Evolutionary conservation across 2,888 invertebrate species (phyloP).

Genomic region (Fragum fragum): DNA sequence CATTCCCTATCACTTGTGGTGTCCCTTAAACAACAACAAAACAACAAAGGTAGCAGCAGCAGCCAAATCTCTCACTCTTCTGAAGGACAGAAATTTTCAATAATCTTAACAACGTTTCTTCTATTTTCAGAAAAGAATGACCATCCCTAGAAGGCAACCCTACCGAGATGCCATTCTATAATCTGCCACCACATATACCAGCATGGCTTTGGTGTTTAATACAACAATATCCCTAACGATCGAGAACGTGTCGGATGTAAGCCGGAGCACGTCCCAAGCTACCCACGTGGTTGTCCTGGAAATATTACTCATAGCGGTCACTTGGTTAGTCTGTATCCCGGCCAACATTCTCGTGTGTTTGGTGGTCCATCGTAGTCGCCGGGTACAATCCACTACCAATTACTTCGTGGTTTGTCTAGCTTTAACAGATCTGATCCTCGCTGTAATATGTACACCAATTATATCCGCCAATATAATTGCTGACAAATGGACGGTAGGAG

Average conservation of each 20-base stretch:
- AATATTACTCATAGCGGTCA: slow-evolving; percentile 34
- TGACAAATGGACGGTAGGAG: slow-evolving; percentile 76
- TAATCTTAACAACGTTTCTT: too few relatives aligned
- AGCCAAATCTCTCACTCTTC: too few relatives aligned
- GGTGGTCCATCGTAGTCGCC: slow-evolving; percentile 84
- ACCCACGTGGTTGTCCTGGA: slow-evolving; percentile 44
- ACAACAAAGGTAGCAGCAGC: too few relatives aligned
- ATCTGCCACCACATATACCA: too few relatives aligned
- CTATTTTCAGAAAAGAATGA: too few relatives aligned
- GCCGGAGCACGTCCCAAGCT: slow-evolving; percentile 11
- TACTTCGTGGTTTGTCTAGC: slow-evolving; percentile 84
- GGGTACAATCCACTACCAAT: slow-evolving; percentile 86
- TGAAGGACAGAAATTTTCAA: too few relatives aligned
- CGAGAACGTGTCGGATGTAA: slow-evolving; percentile 3
- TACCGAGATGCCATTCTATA: too few relatives aligned
- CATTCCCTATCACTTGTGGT: too few relatives aligned
- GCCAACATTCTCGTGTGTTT: slow-evolving; percentile 83
- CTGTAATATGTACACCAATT: slow-evolving; percentile 77
- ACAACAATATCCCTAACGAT: slow-evolving; percentile 12
- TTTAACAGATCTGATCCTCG: slow-evolving; percentile 75
- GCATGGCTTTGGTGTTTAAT: slow-evolving; percentile 7
- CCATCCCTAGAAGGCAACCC: too few relatives aligned
- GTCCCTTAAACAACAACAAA: too few relatives aligned
- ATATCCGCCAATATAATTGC: slow-evolving; percentile 70
- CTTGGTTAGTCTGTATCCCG: slow-evolving; percentile 74